phyloP scores from a whole-genome alignment of 2,113 vertebrate species.

The Pseudorasbora parva region DNA sequence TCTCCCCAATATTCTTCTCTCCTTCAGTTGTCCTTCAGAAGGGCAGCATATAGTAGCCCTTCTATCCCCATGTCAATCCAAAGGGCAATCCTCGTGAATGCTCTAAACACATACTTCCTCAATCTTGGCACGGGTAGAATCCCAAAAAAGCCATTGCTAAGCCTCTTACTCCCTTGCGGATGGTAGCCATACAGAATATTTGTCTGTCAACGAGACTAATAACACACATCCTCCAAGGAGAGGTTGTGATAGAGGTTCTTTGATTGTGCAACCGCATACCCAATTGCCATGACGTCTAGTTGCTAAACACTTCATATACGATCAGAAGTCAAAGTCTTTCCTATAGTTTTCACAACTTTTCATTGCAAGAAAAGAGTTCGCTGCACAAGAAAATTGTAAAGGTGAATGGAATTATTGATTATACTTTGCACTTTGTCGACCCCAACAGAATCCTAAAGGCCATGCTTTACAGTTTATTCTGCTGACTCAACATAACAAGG shows the following conservation, averaged over 20 bases:
- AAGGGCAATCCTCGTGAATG: slow-evolving; percentile 37
- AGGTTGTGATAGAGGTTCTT: background rate
- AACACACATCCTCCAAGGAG: slow-evolving; percentile 30
- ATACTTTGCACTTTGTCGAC: background rate
- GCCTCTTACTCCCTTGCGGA: slow-evolving; percentile 7
- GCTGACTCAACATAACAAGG: slow-evolving; percentile 27
- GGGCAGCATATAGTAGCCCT: slow-evolving; percentile 22
- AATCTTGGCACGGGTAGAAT: slow-evolving; percentile 12
- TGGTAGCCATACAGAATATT: slow-evolving; percentile 32
- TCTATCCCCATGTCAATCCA: slow-evolving; percentile 16
- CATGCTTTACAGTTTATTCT: slow-evolving; percentile 6
- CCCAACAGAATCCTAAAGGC: slow-evolving; percentile 19
- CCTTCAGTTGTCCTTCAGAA: slow-evolving; percentile 49
- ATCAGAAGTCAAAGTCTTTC: background rate
- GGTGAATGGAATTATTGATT: slow-evolving; percentile 29
- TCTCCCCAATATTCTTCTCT: slow-evolving; percentile 1
- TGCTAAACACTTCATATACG: background rate
- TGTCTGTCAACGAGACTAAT: slow-evolving; percentile 32
- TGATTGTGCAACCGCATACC: background rate
- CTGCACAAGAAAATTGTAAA: too few species aligned
- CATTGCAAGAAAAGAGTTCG: background rate
- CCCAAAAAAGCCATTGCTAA: slow-evolving; percentile 43
- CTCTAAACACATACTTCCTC: slow-evolving; percentile 39
- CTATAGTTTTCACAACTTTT: background rate
- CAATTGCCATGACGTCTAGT: background rate